phyloP scores from a whole-genome alignment of 2,888 invertebrate species.

The Ischnura elegans region DNA sequence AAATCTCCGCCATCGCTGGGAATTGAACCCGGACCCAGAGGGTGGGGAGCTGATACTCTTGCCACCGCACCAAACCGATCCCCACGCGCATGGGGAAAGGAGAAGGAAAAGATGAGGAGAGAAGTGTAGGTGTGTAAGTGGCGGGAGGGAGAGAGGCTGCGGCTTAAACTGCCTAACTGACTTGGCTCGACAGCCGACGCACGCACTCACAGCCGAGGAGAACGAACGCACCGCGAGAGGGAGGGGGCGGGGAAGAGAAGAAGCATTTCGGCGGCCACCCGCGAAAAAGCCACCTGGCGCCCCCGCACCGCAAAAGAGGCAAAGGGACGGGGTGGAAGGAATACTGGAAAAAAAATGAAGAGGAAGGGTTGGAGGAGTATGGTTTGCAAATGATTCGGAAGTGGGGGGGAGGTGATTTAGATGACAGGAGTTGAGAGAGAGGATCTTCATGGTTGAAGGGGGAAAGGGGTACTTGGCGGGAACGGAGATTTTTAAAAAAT shows the following conservation, averaged over 20 bases:
- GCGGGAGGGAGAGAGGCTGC: not conserved
- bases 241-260: not conserved
- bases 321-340: not conserved
- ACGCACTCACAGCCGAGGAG: not conserved
- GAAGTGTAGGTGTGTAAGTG: not conserved
- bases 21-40: too few species aligned
- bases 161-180: constrained; percentile 42
- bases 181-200: constrained; percentile 44
- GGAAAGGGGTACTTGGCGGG: not conserved
- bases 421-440: not conserved
- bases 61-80: too few species aligned
- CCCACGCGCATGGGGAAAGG: too few species aligned
- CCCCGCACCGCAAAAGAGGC: not conserved
- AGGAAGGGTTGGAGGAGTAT: not conserved
- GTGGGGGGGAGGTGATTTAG: not conserved
- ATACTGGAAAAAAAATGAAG: not conserved
- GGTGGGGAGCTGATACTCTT: too few species aligned
- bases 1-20: too few species aligned
- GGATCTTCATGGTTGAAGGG: not conserved
- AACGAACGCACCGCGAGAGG: not conserved
- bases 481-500: not conserved
- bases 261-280: constrained; percentile 2
- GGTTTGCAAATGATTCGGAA: not conserved
- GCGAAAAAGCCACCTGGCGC: constrained; percentile 67
- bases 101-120: not conserved